A percentile compares a stretch with the other conserved stretches of the same genome.
Evolutionary conservation across 2,888 invertebrate genomes (phyloP).

Genomic region (Eutolmus rufibarbis): DNA sequence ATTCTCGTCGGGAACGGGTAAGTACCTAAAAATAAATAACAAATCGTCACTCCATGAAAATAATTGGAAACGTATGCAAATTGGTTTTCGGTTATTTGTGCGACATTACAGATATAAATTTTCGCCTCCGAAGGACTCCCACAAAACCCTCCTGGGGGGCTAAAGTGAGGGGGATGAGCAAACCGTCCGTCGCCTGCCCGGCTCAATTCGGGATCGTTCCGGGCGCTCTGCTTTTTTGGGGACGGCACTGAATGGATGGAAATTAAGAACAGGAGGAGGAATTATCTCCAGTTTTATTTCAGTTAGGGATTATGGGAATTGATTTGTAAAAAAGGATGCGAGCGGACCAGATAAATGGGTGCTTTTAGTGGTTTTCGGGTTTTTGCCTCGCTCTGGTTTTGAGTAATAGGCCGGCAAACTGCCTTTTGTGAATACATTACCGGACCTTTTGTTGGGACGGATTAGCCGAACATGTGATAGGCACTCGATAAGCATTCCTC

Average conservation of each 20-base stretch:
- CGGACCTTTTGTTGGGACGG: neutral
- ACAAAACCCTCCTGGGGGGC: neutral
- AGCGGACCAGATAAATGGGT: neutral
- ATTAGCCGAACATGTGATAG: neutral
- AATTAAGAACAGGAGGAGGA: neutral
- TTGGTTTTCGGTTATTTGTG: constrained; percentile 28
- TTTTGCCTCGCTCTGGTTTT: neutral
- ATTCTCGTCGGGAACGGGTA: neutral
- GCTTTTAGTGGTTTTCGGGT: neutral
- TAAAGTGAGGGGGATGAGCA: neutral
- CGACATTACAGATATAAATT: constrained; percentile 15
- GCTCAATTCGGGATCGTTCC: neutral
- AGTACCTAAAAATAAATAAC: constrained; percentile 20
- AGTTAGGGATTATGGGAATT: neutral
- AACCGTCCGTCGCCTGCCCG: neutral
- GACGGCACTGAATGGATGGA: neutral
- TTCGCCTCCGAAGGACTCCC: neutral
- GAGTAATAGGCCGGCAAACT: neutral
- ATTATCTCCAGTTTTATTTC: neutral
- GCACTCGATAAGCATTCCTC: neutral
- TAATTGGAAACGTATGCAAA: constrained; percentile 38
- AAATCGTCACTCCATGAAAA: constrained; percentile 36
- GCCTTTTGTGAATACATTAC: neutral
- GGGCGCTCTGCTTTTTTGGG: neutral
- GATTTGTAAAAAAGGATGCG: neutral